Conservation (phyloP, 92 coral and sea anemone species). For the Scolanthus callimorphus region DNA sequence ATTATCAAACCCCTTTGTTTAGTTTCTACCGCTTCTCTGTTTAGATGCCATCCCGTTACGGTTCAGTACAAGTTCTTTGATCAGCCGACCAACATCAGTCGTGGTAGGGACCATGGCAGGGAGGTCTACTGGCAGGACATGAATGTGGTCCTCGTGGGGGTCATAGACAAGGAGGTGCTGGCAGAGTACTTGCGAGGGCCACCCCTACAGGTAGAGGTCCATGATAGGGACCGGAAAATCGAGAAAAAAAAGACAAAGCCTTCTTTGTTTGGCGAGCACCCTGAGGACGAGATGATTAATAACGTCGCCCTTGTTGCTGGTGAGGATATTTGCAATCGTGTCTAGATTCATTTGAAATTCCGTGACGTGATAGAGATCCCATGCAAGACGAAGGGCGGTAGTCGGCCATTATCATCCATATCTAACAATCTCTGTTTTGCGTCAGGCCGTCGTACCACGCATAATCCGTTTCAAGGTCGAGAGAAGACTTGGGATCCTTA, state of each 20-base stretch:
- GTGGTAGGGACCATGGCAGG: slow-evolving; percentile 81
- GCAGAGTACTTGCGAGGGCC: slow-evolving; percentile 92
- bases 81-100: slow-evolving; percentile 69
- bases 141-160: slow-evolving; percentile 87
- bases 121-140: slow-evolving; percentile 88
- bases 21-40: too few relatives aligned
- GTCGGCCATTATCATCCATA: too few relatives aligned
- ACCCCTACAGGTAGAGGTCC: slow-evolving; percentile 84
- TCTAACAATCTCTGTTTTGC: too few relatives aligned
- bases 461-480: slow-evolving; percentile 86
- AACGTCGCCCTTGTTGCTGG: slow-evolving; percentile 92
- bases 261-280: slow-evolving; percentile 82
- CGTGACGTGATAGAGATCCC: too few relatives aligned
- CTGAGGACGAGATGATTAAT: slow-evolving; percentile 94
- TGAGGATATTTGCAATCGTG: slow-evolving; percentile 14
- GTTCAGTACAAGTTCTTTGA: slow-evolving; percentile 81
- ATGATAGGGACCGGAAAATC: slow-evolving; percentile 80
- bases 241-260: slow-evolving; percentile 73
- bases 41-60: slow-evolving; percentile 87
- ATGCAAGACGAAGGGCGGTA: too few relatives aligned
- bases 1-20: too few relatives aligned
- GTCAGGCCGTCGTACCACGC: slow-evolving; percentile 93
- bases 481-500: slow-evolving; percentile 92
- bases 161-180: slow-evolving; percentile 70
- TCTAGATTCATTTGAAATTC: too few relatives aligned